These are phyloP conservation scores for Zapus hudsonius DNA, from an alignment of 2,113 vertebrate genomes.

Conservation along the genomic window DNA sequence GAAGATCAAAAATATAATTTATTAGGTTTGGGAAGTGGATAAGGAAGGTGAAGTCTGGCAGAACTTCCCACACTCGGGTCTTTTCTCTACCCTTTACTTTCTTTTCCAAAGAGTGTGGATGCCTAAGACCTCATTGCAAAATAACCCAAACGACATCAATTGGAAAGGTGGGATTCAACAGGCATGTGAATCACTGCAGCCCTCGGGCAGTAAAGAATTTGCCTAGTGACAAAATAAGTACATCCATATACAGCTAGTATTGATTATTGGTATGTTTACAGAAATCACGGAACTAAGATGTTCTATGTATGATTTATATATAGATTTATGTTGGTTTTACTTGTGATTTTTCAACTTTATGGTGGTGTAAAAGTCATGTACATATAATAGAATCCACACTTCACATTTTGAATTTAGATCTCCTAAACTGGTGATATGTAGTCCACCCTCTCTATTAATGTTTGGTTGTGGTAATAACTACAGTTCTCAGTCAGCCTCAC, in stretches of 20 bases:
- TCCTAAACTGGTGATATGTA: neutral
- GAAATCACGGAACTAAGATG: conserved; percentile 1
- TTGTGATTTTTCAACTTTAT: neutral
- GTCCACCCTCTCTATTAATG: neutral
- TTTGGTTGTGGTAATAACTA: neutral
- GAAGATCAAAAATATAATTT: neutral
- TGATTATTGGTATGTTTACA: neutral
- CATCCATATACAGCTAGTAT: neutral
- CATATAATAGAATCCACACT: neutral
- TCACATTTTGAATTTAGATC: neutral
- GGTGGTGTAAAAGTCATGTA: neutral
- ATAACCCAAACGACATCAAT: neutral
- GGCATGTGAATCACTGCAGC: neutral
- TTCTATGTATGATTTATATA: neutral
- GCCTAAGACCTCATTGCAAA: conserved; percentile 22
- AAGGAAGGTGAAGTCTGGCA: neutral
- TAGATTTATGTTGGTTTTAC: neutral
- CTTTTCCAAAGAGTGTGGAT: neutral
- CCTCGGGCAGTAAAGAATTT: neutral
- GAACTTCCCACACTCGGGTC: neutral
- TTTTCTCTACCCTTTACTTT: neutral
- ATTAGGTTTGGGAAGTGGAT: neutral
- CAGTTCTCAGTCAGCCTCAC: neutral
- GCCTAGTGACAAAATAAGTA: neutral
- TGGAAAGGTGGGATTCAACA: neutral